Conservation (phyloP, 2,888 invertebrate species). For the Mayetiola destructor region DNA sequence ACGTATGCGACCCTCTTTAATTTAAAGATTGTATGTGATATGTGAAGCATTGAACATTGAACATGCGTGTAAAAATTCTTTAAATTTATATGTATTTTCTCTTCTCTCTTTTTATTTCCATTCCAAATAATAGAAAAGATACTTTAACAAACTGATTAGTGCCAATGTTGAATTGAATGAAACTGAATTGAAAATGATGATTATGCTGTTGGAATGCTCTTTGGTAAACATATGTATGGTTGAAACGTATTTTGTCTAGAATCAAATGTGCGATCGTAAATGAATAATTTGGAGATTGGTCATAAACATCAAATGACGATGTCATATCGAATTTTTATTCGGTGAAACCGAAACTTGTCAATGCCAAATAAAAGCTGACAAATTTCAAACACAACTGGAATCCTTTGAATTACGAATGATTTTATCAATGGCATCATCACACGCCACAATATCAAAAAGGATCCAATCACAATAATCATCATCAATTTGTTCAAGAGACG, state of each 20-base stretch:
- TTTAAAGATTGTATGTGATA: background rate
- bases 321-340: too few species aligned
- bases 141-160: too few species aligned
- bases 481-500: slow-evolving; percentile 12
- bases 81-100: too few species aligned
- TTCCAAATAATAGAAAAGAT: slow-evolving; percentile 3
- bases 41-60: background rate
- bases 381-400: too few species aligned
- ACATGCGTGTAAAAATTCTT: slow-evolving; percentile 12
- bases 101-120: too few species aligned
- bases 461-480: slow-evolving; percentile 11
- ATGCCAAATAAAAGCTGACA: too few species aligned
- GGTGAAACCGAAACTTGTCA: too few species aligned
- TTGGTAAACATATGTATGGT: slow-evolving; percentile 7
- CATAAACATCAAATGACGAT: slow-evolving; percentile 6
- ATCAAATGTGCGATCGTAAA: background rate
- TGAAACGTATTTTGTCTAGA: background rate
- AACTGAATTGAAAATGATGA: too few species aligned
- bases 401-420: too few species aligned
- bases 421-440: background rate
- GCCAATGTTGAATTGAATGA: too few species aligned
- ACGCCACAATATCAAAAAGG: background rate
- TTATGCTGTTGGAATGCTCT: too few species aligned
- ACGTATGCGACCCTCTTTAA: too few species aligned
- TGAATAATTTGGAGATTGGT: slow-evolving; percentile 9